Evolutionary conservation across 2,113 vertebrate genomes (phyloP).

Genomic region (Cacatua alba): DNA sequence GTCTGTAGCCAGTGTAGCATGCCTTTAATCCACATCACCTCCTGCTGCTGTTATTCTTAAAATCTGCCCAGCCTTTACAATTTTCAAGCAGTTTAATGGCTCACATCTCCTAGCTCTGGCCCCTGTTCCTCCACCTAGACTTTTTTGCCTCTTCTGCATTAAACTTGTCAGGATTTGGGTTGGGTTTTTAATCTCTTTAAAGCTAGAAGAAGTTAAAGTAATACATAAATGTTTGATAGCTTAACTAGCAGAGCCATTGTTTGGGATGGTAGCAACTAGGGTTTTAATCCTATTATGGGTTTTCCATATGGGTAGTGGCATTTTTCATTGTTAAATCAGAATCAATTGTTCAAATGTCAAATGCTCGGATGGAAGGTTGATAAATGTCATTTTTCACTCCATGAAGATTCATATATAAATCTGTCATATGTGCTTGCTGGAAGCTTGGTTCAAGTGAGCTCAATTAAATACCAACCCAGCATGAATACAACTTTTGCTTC

Average conservation of each 20-base stretch:
- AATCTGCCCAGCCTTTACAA: neutral
- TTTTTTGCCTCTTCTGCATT: neutral
- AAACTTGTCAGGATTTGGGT: neutral
- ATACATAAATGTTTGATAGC: neutral
- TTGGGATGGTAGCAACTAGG: neutral
- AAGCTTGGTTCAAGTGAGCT: slow-evolving; percentile 29
- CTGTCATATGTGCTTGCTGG: neutral
- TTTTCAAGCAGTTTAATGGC: neutral
- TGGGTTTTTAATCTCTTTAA: neutral
- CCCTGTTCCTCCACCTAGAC: neutral
- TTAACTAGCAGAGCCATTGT: neutral
- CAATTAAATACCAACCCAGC: slow-evolving; percentile 29
- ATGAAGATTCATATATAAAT: neutral
- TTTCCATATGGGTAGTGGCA: neutral
- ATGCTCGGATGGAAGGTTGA: slow-evolving; percentile 3
- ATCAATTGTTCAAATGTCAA: slow-evolving; percentile 40
- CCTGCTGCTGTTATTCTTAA: neutral
- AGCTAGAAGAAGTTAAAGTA: neutral
- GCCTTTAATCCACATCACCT: neutral
- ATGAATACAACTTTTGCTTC: neutral
- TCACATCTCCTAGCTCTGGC: neutral
- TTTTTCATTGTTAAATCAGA: slow-evolving; percentile 30
- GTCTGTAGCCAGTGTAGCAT: neutral
- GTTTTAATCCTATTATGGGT: neutral
- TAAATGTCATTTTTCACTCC: slow-evolving; percentile 49